A percentile compares a stretch with the other conserved stretches of the same genome.
Conservation (phyloP, 2,888 invertebrate species). For the Iselma pallidipennis region DNA sequence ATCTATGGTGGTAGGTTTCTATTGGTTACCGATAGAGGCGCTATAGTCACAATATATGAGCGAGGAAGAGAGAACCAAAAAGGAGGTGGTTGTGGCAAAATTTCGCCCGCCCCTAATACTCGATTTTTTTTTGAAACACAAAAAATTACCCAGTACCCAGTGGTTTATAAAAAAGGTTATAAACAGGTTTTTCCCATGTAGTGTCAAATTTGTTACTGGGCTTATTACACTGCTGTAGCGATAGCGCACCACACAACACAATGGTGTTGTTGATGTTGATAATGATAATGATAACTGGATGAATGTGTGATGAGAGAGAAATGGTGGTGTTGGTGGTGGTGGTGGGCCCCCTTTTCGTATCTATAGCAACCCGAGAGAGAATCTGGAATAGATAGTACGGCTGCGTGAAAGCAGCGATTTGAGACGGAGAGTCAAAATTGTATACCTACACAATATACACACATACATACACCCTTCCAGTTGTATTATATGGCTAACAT, state of each 20-base stretch:
- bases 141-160: too few relatives aligned
- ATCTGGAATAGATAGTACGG: constrained; percentile 35
- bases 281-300: not conserved
- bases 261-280: not conserved
- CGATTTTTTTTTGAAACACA: too few relatives aligned
- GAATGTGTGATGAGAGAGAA: not conserved
- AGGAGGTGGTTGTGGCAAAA: too few relatives aligned
- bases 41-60: not conserved
- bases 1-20: not conserved
- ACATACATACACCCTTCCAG: constrained; percentile 29
- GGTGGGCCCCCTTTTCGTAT: too few relatives aligned
- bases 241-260: too few relatives aligned
- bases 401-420: constrained; percentile 36
- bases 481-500: constrained; percentile 18
- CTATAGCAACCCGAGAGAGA: constrained; percentile 37
- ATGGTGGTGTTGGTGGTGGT: too few relatives aligned
- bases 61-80: not conserved
- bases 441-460: constrained; percentile 25
- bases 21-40: not conserved
- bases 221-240: too few relatives aligned
- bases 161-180: too few relatives aligned
- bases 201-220: too few relatives aligned
- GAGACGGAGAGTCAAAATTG: constrained; percentile 20
- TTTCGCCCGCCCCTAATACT: not conserved
- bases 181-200: too few relatives aligned